A percentile compares a stretch with the other conserved stretches of the same genome.
Conservation (phyloP, 2,113 vertebrate species). For the Prietella phreatophila region DNA sequence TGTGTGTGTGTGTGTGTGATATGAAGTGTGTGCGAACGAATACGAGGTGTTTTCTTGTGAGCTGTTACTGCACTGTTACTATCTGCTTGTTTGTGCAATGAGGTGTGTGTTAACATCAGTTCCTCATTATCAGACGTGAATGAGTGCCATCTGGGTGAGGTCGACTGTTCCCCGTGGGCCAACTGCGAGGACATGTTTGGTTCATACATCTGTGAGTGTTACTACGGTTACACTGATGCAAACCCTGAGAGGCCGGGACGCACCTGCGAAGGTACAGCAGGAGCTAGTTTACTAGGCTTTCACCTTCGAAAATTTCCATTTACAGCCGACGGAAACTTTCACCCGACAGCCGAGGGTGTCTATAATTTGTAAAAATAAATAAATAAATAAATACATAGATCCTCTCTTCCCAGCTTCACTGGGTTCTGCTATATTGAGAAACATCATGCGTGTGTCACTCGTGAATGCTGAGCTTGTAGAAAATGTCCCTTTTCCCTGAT, state of each 20-base stretch:
- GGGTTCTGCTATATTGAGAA: background rate
- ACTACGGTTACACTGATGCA: constrained; percentile 58
- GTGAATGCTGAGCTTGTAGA: background rate
- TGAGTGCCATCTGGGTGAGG: constrained; percentile 71
- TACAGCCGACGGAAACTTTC: background rate
- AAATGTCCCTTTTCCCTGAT: background rate
- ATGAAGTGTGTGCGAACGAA: background rate
- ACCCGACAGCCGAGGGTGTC: background rate
- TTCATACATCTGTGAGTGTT: constrained; percentile 77
- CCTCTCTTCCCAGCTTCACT: background rate
- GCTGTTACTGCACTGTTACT: constrained; percentile 19
- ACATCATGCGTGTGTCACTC: background rate
- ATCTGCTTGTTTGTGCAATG: constrained; percentile 24
- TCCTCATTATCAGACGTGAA: constrained; percentile 70
- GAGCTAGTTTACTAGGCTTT: background rate
- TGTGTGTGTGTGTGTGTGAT: background rate
- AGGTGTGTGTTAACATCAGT: constrained; percentile 8
- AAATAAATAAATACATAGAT: no score
- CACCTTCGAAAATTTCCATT: background rate
- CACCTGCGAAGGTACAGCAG: constrained; percentile 73
- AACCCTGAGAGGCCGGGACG: constrained; percentile 70
- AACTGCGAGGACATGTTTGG: constrained; percentile 73
- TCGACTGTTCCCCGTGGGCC: constrained; percentile 74
- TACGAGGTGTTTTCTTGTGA: background rate
- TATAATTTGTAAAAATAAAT: background rate